Evolutionary conservation across 2,113 vertebrate species (phyloP).

Genomic region (Sander lucioperca): DNA sequence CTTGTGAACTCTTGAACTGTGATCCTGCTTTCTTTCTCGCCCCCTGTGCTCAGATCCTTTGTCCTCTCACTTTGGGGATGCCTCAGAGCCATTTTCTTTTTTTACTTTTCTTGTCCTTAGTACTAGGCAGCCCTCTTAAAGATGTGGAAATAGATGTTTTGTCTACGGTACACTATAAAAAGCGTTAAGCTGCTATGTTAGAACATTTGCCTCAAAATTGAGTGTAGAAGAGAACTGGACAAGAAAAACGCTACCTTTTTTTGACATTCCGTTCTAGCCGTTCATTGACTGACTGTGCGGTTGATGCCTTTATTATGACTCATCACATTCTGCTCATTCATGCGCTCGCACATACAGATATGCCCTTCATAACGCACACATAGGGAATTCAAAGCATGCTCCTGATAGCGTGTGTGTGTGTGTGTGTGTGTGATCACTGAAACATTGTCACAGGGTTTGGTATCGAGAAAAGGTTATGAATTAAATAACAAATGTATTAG

Average conservation of each 20-base stretch:
- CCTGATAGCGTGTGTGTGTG: no score
- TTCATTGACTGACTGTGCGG: neutral
- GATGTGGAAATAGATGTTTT: neutral
- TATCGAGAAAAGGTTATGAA: neutral
- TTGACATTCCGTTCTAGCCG: neutral
- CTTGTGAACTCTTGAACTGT: slow-evolving; percentile 4
- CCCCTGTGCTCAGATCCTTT: neutral
- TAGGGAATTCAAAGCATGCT: slow-evolving; percentile 34
- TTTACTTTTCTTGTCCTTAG: neutral
- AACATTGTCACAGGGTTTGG: neutral
- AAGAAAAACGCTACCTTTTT: neutral
- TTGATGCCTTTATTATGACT: slow-evolving; percentile 10
- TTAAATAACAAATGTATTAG: neutral
- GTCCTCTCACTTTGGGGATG: neutral
- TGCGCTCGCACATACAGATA: neutral
- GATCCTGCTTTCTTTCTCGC: neutral
- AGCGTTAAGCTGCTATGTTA: neutral
- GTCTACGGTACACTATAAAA: neutral
- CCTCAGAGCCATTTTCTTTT: neutral
- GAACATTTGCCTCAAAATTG: neutral
- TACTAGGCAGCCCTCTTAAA: neutral
- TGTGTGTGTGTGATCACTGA: no score
- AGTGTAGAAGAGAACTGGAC: neutral
- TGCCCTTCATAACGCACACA: neutral
- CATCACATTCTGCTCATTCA: slow-evolving; percentile 15